Conservation (phyloP, 2,888 invertebrate genomes). For the Amblyteles armatorius region DNA sequence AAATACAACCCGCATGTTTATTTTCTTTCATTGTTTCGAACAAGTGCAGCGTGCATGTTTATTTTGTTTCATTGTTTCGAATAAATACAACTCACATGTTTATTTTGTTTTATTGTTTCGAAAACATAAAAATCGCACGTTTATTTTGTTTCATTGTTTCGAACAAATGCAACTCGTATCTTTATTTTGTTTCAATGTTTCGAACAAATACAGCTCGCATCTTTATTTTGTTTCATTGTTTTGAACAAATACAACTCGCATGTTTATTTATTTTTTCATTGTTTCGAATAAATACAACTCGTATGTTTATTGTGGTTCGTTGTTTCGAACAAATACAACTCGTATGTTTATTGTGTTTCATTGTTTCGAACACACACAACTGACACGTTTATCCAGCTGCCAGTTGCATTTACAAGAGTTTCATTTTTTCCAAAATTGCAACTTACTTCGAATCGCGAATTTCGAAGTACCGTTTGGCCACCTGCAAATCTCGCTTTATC, state of each 20-base stretch:
- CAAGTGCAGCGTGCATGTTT: background rate
- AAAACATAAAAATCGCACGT: no score
- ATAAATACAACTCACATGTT: slow-evolving; percentile 34
- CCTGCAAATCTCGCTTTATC: slow-evolving; percentile 86
- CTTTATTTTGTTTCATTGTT: no score
- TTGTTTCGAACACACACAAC: slow-evolving; percentile 7
- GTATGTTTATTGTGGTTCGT: no score
- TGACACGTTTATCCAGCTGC: slow-evolving; percentile 15
- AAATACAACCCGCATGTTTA: no score
- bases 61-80: background rate
- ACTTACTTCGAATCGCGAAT: slow-evolving; percentile 42
- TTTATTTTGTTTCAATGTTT: background rate
- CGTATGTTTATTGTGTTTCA: background rate
- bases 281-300: no score
- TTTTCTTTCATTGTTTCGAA: background rate
- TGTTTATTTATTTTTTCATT: no score
- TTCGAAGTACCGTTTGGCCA: slow-evolving; percentile 74
- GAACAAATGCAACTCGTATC: no score
- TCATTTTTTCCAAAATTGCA: background rate
- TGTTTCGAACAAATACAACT: no score
- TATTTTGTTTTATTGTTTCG: slow-evolving; percentile 4
- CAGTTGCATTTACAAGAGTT: background rate
- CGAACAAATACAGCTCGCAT: no score
- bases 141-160: no score
- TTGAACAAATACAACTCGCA: no score